Evolutionary conservation across 2,888 invertebrate species (phyloP).

Genomic region (Drosophila testacea): DNA sequence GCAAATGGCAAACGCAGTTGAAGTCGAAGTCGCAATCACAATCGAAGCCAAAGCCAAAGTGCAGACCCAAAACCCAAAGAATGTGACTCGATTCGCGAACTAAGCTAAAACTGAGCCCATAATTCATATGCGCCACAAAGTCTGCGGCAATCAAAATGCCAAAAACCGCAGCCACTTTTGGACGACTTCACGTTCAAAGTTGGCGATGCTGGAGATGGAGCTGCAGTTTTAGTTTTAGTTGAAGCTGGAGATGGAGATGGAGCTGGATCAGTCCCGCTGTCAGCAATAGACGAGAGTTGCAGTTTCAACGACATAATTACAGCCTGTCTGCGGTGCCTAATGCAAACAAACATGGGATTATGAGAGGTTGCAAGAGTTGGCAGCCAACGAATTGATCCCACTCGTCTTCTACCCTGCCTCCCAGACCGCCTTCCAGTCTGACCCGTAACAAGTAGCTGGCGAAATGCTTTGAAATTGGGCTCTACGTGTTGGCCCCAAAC

Average conservation of each 20-base stretch:
- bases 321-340: conserved; percentile 78
- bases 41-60: conserved; percentile 67
- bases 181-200: conserved; percentile 39
- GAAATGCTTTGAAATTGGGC: conserved; percentile 74
- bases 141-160: conserved; percentile 80
- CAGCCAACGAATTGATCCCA: conserved; percentile 52
- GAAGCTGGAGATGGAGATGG: conserved; percentile 8
- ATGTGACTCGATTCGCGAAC: conserved; percentile 71
- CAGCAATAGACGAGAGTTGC: conserved; percentile 45
- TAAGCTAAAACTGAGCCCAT: conserved; percentile 54
- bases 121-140: conserved; percentile 84
- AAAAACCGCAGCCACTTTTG: conserved; percentile 49
- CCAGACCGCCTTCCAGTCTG: conserved; percentile 33
- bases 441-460: conserved; percentile 78
- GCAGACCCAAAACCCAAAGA: conserved; percentile 65
- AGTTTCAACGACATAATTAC: conserved; percentile 75
- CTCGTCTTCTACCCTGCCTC: conserved; percentile 12
- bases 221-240: conserved; percentile 13
- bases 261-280: conserved; percentile 42
- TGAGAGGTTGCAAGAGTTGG: conserved; percentile 49
- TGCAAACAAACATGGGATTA: conserved; percentile 82
- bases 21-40: conserved; percentile 34
- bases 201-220: conserved; percentile 9
- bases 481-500: conserved; percentile 75
- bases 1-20: conserved; percentile 43